Conservation (phyloP, 1,140 invertebrate species). For the honey bee (Apis mellifera) region Amel_HAv3.1 CM009944.2:6899501-6900000, state of each 20-base stretch:
- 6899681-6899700: constrained; percentile 40
- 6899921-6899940: constrained; percentile 39
- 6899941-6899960: constrained; percentile 1
- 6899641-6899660: constrained; percentile 41
- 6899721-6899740: constrained; percentile 39
- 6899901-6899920: constrained; percentile 59
- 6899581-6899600: constrained; percentile 24
- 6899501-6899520: too few relatives aligned
- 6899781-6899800: constrained; percentile 69
- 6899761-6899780: constrained; percentile 58
- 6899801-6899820: constrained; percentile 72
- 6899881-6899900: constrained; percentile 71
- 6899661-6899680: constrained; percentile 64
- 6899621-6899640: constrained; percentile 62
- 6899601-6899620: constrained; percentile 56
- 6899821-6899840: constrained; percentile 16
- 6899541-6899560: not conserved
- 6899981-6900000: constrained; percentile 5
- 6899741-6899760: constrained; percentile 44
- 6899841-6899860: constrained; percentile 38
- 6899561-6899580: constrained; percentile 21
- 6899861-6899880: constrained; percentile 76
- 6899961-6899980: not conserved
- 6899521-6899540: constrained; percentile 14
- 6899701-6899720: constrained; percentile 47